Conservation (phyloP, 2,888 invertebrate genomes). For the Nemoura dubitans region DNA sequence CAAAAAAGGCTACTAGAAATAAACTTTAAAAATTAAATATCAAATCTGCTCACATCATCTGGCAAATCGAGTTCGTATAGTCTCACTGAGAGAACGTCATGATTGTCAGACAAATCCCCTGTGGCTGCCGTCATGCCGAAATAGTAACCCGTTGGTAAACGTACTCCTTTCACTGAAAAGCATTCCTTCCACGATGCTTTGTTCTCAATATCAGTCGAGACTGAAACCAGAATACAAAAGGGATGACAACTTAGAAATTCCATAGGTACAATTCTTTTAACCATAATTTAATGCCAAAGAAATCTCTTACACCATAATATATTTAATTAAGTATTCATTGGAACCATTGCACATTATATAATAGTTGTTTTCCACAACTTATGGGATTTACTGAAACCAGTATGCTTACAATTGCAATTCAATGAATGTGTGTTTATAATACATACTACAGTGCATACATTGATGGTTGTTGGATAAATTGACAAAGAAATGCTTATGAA, state of each 20-base stretch:
- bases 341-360: no score
- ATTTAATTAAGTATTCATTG: no score
- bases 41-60: slow-evolving; percentile 61
- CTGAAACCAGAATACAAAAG: slow-evolving; percentile 62
- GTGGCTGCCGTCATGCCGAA: slow-evolving; percentile 96
- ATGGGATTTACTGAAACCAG: no score
- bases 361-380: no score
- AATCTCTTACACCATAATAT: no score
- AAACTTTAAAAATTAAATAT: neutral
- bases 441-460: no score
- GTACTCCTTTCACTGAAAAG: slow-evolving; percentile 86
- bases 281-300: no score
- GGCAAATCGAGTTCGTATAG: slow-evolving; percentile 90
- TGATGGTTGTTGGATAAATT: no score
- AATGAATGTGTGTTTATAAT: no score
- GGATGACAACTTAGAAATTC: neutral
- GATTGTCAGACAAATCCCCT: slow-evolving; percentile 96
- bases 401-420: no score
- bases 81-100: slow-evolving; percentile 91
- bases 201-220: slow-evolving; percentile 91
- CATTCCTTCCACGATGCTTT: slow-evolving; percentile 95
- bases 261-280: no score
- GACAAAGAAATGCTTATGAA: no score
- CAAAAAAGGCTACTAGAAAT: neutral
- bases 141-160: slow-evolving; percentile 93